phyloP scores from a whole-genome alignment of 2,888 invertebrate species.

The Dasypolia templi region DNA sequence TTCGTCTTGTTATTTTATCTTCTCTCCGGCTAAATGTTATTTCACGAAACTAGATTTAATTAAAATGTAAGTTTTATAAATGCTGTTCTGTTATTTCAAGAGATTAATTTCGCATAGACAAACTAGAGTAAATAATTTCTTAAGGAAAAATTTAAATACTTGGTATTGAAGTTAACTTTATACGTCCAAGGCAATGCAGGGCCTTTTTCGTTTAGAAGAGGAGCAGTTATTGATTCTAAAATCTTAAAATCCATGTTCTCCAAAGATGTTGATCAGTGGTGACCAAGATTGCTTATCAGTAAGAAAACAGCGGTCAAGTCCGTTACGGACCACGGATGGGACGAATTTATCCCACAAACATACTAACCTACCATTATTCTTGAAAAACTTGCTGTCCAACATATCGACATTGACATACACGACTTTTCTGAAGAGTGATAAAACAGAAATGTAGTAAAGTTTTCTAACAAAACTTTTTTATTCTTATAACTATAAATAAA shows the following conservation, averaged over 20 bases:
- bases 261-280: not conserved
- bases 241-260: too few relatives aligned
- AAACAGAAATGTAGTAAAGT: too few relatives aligned
- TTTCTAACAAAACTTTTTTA: too few relatives aligned
- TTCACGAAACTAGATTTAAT: constrained; percentile 43
- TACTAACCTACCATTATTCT: not conserved
- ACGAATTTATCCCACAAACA: not conserved
- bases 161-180: not conserved
- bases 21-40: constrained; percentile 13
- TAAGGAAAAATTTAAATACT: not conserved
- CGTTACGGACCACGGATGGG: not conserved
- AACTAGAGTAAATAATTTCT: constrained; percentile 12
- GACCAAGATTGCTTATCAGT: too few relatives aligned
- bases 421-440: too few relatives aligned
- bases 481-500: too few relatives aligned
- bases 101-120: constrained; percentile 33
- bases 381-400: not conserved
- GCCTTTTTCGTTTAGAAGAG: not conserved
- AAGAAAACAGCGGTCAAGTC: not conserved
- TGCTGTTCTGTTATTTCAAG: constrained; percentile 28
- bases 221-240: not conserved
- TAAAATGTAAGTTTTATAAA: constrained; percentile 43
- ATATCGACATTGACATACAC: too few relatives aligned
- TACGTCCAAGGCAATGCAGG: not conserved
- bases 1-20: constrained; percentile 23